Conservation (phyloP, 2,797 vertebrate species). For the Peromyscus aztecus region DNA sequence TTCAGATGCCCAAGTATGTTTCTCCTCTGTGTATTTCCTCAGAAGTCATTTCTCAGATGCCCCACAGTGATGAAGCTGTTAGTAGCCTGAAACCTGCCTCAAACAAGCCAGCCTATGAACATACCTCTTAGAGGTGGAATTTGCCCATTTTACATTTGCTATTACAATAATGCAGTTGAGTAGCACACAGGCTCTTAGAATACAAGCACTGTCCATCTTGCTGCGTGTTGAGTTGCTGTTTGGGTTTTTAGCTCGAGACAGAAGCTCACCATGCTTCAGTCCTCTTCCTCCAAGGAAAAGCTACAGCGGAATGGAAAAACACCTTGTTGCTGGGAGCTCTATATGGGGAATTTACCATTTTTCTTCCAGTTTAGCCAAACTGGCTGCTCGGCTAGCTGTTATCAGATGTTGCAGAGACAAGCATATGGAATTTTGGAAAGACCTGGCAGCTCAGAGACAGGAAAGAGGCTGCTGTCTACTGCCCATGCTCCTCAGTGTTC, state of each 20-base stretch:
- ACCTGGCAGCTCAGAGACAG: conserved; percentile 18
- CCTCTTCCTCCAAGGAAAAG: conserved; percentile 44
- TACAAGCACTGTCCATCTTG: conserved; percentile 55
- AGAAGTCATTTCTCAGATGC: conserved; percentile 69
- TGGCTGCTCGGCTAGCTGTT: conserved; percentile 24
- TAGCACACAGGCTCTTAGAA: conserved; percentile 9
- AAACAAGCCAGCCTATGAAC: neutral
- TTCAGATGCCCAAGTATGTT: conserved; percentile 54
- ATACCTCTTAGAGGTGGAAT: conserved; percentile 29
- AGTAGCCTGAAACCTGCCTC: conserved; percentile 38
- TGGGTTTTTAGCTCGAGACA: conserved; percentile 71
- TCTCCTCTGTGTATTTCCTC: conserved; percentile 45
- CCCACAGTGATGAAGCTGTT: neutral
- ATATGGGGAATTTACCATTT: conserved; percentile 47
- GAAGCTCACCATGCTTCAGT: conserved; percentile 60
- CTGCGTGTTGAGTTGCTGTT: conserved; percentile 60
- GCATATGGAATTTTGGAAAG: conserved; percentile 51
- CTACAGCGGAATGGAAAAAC: conserved; percentile 68
- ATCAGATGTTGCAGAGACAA: conserved; percentile 48
- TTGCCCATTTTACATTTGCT: conserved; percentile 60
- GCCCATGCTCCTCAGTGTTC: conserved; percentile 15
- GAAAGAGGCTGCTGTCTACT: neutral
- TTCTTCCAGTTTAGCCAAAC: conserved; percentile 35
- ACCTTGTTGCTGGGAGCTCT: conserved; percentile 55
- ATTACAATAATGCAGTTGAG: conserved; percentile 61